Evolutionary conservation across 2,113 vertebrate species (phyloP).

Genomic region (Sphaerodactylus townsendi): DNA sequence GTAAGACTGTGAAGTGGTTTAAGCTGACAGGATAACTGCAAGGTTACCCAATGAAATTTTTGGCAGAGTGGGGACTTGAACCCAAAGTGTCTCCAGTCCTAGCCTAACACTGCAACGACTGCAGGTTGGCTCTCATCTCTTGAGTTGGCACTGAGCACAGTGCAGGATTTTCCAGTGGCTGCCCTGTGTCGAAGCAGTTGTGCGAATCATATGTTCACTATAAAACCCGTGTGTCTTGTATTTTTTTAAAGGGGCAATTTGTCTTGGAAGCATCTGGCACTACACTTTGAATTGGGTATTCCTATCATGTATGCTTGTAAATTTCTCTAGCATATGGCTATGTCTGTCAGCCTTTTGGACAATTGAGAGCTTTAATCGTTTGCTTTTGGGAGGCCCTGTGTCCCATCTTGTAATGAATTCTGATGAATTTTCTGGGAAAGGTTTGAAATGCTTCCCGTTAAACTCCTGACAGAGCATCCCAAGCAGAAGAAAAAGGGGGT

Average conservation of each 20-base stretch:
- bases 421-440: conserved; percentile 78
- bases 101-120: background rate
- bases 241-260: background rate
- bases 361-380: conserved; percentile 61
- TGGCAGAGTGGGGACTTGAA: too few species aligned
- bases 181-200: background rate
- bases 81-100: too few species aligned
- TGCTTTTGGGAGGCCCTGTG: conserved; percentile 62
- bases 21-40: too few species aligned
- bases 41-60: too few species aligned
- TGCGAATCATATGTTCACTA: background rate
- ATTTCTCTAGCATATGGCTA: background rate
- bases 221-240: background rate
- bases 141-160: too few species aligned
- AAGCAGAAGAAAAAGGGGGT: conserved; percentile 42
- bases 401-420: conserved; percentile 54
- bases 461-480: conserved; percentile 74
- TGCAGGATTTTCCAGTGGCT: background rate
- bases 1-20: too few species aligned
- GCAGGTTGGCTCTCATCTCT: background rate
- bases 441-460: conserved; percentile 74
- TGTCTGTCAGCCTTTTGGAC: conserved; percentile 42
- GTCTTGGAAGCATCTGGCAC: background rate
- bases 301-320: background rate
- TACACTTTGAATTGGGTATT: background rate